Base-by-base conservation (phyloP, 2,888 invertebrate species). In the Synergus japonicus region DNA sequence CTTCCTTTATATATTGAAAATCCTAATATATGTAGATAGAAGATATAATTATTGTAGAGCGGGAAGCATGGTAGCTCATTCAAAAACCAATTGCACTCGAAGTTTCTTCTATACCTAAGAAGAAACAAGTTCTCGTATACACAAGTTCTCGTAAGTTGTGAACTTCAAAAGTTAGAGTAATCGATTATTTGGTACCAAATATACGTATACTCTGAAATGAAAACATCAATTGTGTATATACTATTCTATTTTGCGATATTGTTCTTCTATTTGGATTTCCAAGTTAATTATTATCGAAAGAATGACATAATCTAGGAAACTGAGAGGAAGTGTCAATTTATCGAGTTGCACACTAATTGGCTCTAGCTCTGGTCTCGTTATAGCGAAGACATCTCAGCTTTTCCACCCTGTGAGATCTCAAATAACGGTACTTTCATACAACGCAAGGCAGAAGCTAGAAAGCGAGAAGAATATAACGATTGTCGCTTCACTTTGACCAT, bases 281-380 rank as follows among this genome's bases (percentile, higher is more conserved):
- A 60, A 9, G 60, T 12, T 46, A 67, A 67, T 46, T 67, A 66
- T 44, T 66, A 67, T 67, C 12, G 22, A 67, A 67, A 46, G 12
- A 67, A 67, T 49, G 37, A 2, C 29, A n/a, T 37, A 54, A 54
- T n/a, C 49, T 8, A 69, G 29, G 13, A 46, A 69, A 69, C 15
- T 13, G n/a, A 73, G 37, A 10, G 29, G 49, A 73, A 73, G 37
- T 73, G 54, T 54, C 54, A 37, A 54, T 73, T 73, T 37, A 37
- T 49, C 73, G 54, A 73, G 73, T 54, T 37, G 15, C 54, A 37
- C 12, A 37, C 37, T 73, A 73, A 73, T 54, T 73, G 73, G 73
- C 54, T 73, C 54, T 49, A 73, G 69, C 49, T 41, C n/a, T 49
- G 54, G 73, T 73, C 73, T 73, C 37, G 54, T 73, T 54, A 54